Base-by-base conservation (phyloP, 2,888 invertebrate species). In the Mythimna impura region DNA sequence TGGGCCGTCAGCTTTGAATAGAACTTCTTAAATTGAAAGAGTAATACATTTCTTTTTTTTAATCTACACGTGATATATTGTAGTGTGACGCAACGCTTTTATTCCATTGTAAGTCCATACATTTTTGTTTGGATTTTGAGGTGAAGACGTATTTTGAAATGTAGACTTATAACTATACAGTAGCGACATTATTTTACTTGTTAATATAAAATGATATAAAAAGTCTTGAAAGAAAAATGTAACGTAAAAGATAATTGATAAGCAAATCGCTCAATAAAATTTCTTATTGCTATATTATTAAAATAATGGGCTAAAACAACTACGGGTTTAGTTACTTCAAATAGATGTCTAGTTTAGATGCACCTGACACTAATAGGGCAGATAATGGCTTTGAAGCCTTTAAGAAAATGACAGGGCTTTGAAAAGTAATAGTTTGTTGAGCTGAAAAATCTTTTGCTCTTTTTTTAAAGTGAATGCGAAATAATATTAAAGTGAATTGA, bases 11-110 rank as follows among this genome's bases (percentile, higher is more conserved):
- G 80, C 87, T 90, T 88, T 93, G 93, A 93, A 94, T 92, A 91
- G 92, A 88, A 89, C 91, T 91, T 91, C 93, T 90, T 74, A 90
- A 93, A 91, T 91, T 91, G 91, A 90, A 91, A 90, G 92, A 89
- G 89, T 92, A 89, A 91, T 91, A 90, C 85, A 83, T 87, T 88
- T 87, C 86, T 90, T 89, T 87, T 88, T 88, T 90, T 86, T 88
- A 88, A 90, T 86, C 85, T 91, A 91, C 91, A 89, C 89, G 89
- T 87, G 89, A 91, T 91, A 81, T 86, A 84, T 78, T 73, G 65
- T 78, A 64, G 68, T 77, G 66, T 82, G 83, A 82, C 76, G 81
- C 77, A 84, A 83, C 50, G 66, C 68, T 76, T 82, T 79, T 71
- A 79, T 79, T 78, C 67, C 60, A 71, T 86, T 67, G 55, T 78